These are phyloP conservation scores for Paratilapia polleni DNA, from an alignment of 2,113 vertebrate genomes.

Conservation along the genomic window DNA sequence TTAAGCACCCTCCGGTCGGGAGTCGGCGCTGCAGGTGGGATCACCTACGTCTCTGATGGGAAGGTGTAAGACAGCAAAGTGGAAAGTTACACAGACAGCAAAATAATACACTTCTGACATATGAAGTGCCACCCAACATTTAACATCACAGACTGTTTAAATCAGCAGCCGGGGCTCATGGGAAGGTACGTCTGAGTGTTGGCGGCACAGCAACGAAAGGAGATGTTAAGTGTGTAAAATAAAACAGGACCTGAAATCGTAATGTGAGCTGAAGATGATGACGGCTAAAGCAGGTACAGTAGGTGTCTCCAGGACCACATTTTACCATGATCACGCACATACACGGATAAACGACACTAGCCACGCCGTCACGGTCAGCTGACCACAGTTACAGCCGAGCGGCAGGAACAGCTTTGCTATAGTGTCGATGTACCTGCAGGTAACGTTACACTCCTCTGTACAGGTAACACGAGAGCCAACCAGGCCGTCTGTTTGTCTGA, in stretches of 20 bases:
- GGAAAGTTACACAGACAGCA: too few relatives aligned
- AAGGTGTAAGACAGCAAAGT: too few relatives aligned
- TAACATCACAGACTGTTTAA: background rate
- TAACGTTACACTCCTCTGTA: constrained; percentile 58
- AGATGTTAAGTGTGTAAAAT: too few relatives aligned
- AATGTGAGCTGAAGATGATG: background rate
- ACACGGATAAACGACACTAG: background rate
- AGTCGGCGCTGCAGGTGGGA: background rate
- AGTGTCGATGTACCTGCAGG: constrained; percentile 19
- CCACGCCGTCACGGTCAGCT: background rate
- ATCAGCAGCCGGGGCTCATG: rapidly evolving
- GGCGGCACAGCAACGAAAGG: too few relatives aligned
- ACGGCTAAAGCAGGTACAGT: background rate
- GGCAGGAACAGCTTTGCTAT: background rate
- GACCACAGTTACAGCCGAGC: background rate
- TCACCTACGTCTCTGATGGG: background rate
- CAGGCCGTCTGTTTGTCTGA: background rate
- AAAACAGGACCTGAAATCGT: background rate
- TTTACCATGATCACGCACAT: background rate
- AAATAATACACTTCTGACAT: background rate
- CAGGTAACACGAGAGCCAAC: constrained; percentile 57
- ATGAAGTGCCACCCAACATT: background rate
- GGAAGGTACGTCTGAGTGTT: background rate
- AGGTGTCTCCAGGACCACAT: background rate
- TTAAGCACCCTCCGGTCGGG: background rate